Base-by-base conservation (phyloP, 2,797 vertebrate species). In the Strix occidentalis region DNA sequence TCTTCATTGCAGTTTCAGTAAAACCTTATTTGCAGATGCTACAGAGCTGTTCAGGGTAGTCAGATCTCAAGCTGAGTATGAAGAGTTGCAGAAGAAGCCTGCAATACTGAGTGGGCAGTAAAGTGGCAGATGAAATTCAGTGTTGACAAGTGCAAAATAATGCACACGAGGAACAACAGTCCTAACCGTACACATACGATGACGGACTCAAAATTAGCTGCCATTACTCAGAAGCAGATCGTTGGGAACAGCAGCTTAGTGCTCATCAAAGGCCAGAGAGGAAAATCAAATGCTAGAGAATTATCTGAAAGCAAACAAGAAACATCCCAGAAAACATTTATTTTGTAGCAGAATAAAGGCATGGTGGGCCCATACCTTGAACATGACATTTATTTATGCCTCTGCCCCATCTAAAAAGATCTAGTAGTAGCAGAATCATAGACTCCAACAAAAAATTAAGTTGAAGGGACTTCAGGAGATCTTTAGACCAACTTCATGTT, bases 41-140 rank as follows among this genome's bases (percentile, higher is more conserved):
- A 9, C 57, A 78, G 84, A 83, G 84, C 82, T 50, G 35, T 61
- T 87, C 23, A 46, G 61, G 57, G 43, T 78, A 88, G 95, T 78
- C 84, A 91, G 61, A 61, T 87, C 87, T 88, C 91, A 92, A 88
- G 61, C 72, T 88, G 84, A 75, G 43, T 57, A 57, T 54, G 65
- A 84, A 51, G 31, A 78, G 75, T 78, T 2, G 2, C 56, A 85
- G 75, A 57, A 93, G 84, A 11, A 89, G 64, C 75, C 84, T 2
- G 6, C 71, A 19, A 16, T 46, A 43, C 81, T 80, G 91, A 95
- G 89, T 83, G 86, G 88, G 84, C 91, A 94, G 80, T 87, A 71
- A 92, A 89, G 84, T 68, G 90, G 80, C 88, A 95, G 68, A 94
- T 89, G 70, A 96, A 94, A 94, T 96, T 84, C 68, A 50, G 37